Base-by-base conservation (phyloP, 1,140 invertebrate species). In the Maconellicoccus hirsutus region DNA sequence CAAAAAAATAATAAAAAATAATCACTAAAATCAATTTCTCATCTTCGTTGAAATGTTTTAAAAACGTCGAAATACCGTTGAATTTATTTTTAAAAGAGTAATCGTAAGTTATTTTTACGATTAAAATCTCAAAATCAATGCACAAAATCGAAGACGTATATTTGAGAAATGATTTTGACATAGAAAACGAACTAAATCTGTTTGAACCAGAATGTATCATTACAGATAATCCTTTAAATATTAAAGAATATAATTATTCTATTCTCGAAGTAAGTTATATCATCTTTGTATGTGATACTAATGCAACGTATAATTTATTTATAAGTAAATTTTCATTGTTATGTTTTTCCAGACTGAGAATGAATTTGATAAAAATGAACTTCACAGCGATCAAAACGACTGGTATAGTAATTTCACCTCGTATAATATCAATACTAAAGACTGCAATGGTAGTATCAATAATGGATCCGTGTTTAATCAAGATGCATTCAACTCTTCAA, bases 171-270 rank as follows among this genome's bases (percentile, higher is more conserved):
- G 22, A 25, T 8, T 66, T 66, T 2, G 25, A 25, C 25, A 22
- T 2, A 8, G 61, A 66, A 25, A 66, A 25, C 19, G 61, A 66
- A 26, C 8, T 66, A 66, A 66, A 66, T 66, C 25, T 66, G 19
- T 66, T 66, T 66, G 61, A 66, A 25, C 61, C 61, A 23, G 61
- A 66, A 66, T 66, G 61, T 22, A 66, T 66, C 25, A 25, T 66
- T 8, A 23, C 61, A 14, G 61, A 66, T 26, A 25, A 14, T 19
- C n/a, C 42, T 19, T 8, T 19, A 4, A 52, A 16, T 52, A 23
- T 26, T 8, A 66, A 66, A 26, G 61, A 66, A 25, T 4, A 23
- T 3, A 10, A 25, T 66, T 22, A 23, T 66, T 66, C 19, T 12
- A 16, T 23, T 23, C 3, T 26, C 4, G 22, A 66, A 25, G 61